phyloP scores from a whole-genome alignment of 1,140 invertebrate species.

The Eueides isabella region DNA sequence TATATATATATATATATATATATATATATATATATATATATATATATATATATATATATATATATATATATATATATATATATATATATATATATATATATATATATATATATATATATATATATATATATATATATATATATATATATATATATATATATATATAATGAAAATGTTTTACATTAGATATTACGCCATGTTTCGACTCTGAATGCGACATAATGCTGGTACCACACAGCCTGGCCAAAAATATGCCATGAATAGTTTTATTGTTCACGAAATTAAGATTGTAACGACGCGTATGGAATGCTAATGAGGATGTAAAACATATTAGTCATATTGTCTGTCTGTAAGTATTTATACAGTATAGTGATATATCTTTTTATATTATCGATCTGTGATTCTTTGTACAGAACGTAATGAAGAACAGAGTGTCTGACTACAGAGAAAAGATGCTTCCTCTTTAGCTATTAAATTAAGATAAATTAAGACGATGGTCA shows the following conservation, averaged over 20 bases:
- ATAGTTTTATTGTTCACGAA: slow-evolving; percentile 12
- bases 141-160: not conserved
- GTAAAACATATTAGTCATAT: not conserved
- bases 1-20: not conserved
- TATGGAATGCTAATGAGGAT: not conserved
- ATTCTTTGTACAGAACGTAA: too few relatives aligned
- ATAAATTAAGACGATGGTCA: too few relatives aligned
- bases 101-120: not conserved
- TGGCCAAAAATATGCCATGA: slow-evolving; percentile 1
- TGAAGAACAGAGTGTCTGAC: too few relatives aligned
- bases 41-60: not conserved
- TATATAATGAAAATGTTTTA: too few relatives aligned
- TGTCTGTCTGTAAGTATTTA: not conserved
- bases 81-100: not conserved
- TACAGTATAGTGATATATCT: not conserved
- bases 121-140: not conserved
- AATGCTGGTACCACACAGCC: not conserved
- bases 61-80: not conserved
- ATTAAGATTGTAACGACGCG: not conserved
- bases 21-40: not conserved
- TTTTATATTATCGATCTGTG: too few relatives aligned
- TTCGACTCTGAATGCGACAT: not conserved
- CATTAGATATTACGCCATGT: not conserved
- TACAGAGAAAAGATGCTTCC: too few relatives aligned
- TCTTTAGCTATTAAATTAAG: too few relatives aligned